A percentile compares a stretch with the other conserved stretches of the same genome.
phyloP scores from a whole-genome alignment of 2,797 vertebrate species.

The Hirundo rustica region DNA sequence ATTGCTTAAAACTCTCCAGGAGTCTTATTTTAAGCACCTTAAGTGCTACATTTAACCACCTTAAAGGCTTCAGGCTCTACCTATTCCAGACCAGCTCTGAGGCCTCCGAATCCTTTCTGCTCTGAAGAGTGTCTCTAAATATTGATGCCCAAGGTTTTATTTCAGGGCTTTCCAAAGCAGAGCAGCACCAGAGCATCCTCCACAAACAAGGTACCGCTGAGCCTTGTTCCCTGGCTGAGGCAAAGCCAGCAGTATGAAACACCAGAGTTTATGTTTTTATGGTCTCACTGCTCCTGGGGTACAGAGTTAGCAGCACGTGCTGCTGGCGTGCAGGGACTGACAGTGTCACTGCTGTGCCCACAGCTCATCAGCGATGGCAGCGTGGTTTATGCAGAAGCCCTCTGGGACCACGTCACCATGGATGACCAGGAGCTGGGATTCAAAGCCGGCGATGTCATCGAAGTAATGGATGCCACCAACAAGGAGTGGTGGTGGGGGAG shows the following conservation, averaged over 20 bases:
- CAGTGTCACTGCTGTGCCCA: background rate
- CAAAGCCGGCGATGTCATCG: constrained; percentile 93
- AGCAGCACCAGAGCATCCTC: background rate
- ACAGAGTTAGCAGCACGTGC: background rate
- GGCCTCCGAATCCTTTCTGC: background rate
- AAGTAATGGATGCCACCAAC: constrained; percentile 96
- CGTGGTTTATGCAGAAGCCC: constrained; percentile 92
- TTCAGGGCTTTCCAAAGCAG: background rate
- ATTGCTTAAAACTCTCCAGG: background rate
- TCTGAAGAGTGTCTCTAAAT: background rate
- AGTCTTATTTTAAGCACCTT: background rate
- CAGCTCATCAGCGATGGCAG: constrained; percentile 98
- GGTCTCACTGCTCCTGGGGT: fast-evolving
- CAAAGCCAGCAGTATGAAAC: background rate
- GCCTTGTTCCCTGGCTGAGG: background rate
- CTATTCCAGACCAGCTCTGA: background rate
- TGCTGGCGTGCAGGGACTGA: background rate
- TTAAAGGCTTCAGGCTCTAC: background rate
- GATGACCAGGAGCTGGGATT: constrained; percentile 97
- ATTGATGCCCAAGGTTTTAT: background rate
- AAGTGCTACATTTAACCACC: background rate
- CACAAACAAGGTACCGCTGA: background rate
- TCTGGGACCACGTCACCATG: constrained; percentile 99
- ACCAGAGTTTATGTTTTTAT: background rate
- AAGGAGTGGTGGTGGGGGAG: constrained; percentile 99